A percentile compares a stretch with the other conserved stretches of the same genome.
phyloP scores from a whole-genome alignment of 2,113 vertebrate species.

The Pelodiscus sinensis region DNA sequence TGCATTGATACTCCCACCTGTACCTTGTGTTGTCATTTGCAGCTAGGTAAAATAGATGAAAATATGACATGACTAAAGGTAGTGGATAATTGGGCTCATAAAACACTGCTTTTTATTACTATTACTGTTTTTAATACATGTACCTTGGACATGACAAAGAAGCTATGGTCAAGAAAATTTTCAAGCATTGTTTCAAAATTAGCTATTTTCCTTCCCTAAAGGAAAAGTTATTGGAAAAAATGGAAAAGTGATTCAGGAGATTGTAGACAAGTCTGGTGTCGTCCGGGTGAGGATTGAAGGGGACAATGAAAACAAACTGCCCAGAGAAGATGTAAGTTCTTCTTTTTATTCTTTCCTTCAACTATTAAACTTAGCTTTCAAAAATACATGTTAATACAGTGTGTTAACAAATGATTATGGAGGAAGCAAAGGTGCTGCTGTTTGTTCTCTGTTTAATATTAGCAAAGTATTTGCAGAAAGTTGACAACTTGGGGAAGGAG shows the following conservation, averaged over 20 bases:
- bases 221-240: slow-evolving; percentile 91
- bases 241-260: slow-evolving; percentile 90
- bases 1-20: neutral
- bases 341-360: slow-evolving; percentile 3
- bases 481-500: neutral
- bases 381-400: neutral
- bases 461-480: neutral
- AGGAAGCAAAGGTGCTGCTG: neutral
- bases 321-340: slow-evolving; percentile 85
- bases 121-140: neutral
- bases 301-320: slow-evolving; percentile 87
- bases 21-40: neutral
- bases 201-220: slow-evolving; percentile 74
- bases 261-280: slow-evolving; percentile 89
- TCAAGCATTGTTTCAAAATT: slow-evolving; percentile 10
- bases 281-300: slow-evolving; percentile 89
- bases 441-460: neutral
- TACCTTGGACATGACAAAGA: slow-evolving; percentile 9
- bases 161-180: slow-evolving; percentile 3
- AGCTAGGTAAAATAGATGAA: neutral
- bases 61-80: neutral
- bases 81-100: neutral
- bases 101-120: neutral
- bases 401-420: neutral
- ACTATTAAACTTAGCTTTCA: neutral